Conservation (phyloP, 2,888 invertebrate species). For the Sarcophaga caerulescens region DNA sequence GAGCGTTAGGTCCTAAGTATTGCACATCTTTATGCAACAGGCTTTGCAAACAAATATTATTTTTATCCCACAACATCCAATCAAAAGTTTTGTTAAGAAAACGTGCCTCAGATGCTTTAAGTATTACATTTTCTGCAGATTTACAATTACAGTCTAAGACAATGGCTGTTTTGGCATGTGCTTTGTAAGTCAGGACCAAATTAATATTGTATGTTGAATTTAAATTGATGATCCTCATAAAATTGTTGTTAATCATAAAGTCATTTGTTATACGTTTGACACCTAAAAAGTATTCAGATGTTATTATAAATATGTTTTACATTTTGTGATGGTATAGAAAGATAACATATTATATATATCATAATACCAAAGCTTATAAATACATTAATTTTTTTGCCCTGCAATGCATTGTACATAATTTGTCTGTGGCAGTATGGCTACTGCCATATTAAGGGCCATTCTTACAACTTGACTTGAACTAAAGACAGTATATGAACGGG, state of each 20-base stretch:
- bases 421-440: too few species aligned
- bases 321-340: too few species aligned
- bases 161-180: conserved; percentile 72
- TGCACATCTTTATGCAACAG: conserved; percentile 70
- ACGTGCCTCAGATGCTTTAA: conserved; percentile 69
- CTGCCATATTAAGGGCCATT: too few species aligned
- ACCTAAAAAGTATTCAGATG: conserved; percentile 17
- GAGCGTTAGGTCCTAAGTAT: conserved; percentile 77
- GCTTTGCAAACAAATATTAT: conserved; percentile 63
- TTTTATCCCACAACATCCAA: conserved; percentile 76
- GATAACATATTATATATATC: too few species aligned
- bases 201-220: conserved; percentile 41
- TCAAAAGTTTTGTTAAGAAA: conserved; percentile 79
- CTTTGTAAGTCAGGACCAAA: conserved; percentile 68
- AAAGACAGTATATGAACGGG: too few species aligned
- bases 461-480: too few species aligned
- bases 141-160: conserved; percentile 74
- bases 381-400: too few species aligned
- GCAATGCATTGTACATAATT: too few species aligned
- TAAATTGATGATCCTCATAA: conserved; percentile 20
- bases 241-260: neutral
- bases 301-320: too few species aligned
- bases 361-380: too few species aligned
- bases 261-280: conserved; percentile 6
- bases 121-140: conserved; percentile 65